These are phyloP conservation scores for Megastigmus dorsalis DNA, from an alignment of 2,888 invertebrate genomes.

Conservation along the genomic window DNA sequence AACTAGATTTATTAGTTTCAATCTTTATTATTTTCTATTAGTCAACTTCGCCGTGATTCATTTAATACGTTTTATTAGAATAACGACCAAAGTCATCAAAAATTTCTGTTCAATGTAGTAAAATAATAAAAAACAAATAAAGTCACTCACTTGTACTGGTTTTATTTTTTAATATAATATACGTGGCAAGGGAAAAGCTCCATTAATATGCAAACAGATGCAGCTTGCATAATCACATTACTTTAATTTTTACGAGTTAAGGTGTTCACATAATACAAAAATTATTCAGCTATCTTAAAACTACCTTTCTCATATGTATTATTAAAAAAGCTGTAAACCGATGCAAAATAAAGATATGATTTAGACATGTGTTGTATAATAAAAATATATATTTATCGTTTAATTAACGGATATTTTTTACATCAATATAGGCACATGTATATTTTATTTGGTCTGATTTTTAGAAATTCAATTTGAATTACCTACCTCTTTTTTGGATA, in stretches of 20 bases:
- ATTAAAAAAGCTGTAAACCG: background rate
- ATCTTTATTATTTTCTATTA: no score
- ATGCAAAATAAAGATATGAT: background rate
- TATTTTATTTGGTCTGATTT: no score
- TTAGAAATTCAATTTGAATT: no score
- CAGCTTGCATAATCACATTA: background rate
- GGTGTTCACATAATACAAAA: no score
- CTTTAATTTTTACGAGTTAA: slow-evolving; percentile 7
- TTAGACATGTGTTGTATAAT: no score
- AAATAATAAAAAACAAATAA: background rate
- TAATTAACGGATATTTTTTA: no score
- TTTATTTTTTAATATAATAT: background rate
- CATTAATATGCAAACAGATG: slow-evolving; percentile 11
- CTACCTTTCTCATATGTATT: background rate
- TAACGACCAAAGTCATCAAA: no score
- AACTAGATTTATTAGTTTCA: no score
- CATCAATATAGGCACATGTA: no score
- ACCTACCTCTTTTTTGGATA: no score
- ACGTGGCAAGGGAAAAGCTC: background rate
- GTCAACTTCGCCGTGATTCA: background rate
- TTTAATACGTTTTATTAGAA: background rate
- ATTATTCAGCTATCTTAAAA: background rate
- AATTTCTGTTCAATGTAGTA: background rate
- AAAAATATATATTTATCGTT: no score
- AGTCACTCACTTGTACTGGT: background rate